Conservation (phyloP, 2,888 invertebrate species). For the Scaeva pyrastri region DNA sequence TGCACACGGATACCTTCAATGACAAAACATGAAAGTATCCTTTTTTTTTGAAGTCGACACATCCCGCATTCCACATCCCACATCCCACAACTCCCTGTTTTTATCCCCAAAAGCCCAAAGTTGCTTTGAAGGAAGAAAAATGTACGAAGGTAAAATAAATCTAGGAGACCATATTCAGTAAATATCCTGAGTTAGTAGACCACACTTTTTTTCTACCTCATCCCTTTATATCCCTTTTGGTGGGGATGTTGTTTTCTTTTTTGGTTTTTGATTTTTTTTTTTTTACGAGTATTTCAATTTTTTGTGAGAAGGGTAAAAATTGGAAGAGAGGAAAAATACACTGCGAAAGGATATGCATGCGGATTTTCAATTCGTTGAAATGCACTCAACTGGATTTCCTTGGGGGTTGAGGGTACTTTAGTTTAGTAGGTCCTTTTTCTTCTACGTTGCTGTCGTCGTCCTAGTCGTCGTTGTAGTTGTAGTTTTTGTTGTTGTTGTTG, state of each 20-base stretch:
- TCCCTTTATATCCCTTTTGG: not conserved
- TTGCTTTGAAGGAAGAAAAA: not conserved
- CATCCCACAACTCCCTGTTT: not conserved
- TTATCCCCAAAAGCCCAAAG: not conserved
- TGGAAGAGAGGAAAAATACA: slow-evolving; percentile 1
- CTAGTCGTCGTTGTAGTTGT: slow-evolving; percentile 4
- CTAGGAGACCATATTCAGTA: slow-evolving; percentile 49
- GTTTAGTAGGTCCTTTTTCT: slow-evolving; percentile 45
- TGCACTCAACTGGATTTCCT: slow-evolving; percentile 75
- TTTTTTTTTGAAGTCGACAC: not conserved
- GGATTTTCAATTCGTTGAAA: slow-evolving; percentile 73
- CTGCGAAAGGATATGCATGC: slow-evolving; percentile 66
- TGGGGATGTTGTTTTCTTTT: not conserved
- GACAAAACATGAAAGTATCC: slow-evolving; percentile 58
- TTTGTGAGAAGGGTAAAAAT: not conserved
- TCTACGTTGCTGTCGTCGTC: not conserved
- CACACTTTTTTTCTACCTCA: slow-evolving; percentile 26
- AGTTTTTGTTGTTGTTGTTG: not conserved
- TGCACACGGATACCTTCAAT: slow-evolving; percentile 53
- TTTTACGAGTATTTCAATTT: too few relatives aligned
- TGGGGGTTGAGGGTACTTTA: slow-evolving; percentile 52
- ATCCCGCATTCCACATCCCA: too few relatives aligned
- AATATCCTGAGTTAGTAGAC: slow-evolving; percentile 65
- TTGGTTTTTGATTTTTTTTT: not conserved
- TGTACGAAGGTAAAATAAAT: slow-evolving; percentile 2